These are phyloP conservation scores for Chorisops tibialis DNA, from an alignment of 2,888 invertebrate species.

Conservation along the genomic window DNA sequence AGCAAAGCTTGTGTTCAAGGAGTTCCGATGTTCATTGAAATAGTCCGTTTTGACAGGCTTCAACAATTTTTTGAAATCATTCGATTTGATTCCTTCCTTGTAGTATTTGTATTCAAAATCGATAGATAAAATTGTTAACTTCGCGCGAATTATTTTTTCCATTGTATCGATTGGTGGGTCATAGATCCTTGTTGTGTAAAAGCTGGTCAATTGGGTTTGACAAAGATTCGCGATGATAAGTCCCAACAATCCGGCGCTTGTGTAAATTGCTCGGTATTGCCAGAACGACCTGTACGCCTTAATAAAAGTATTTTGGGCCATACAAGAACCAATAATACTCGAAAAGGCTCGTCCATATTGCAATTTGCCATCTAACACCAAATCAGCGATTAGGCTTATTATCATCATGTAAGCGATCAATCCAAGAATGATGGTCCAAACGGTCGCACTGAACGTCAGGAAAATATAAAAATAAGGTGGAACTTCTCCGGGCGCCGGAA, in stretches of 20 bases:
- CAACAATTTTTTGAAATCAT: background rate
- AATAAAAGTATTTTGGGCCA: background rate
- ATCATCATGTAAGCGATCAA: background rate
- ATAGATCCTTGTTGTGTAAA: constrained; percentile 1
- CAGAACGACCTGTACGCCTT: background rate
- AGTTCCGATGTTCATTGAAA: background rate
- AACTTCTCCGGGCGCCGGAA: constrained; percentile 1
- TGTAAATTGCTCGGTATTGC: background rate
- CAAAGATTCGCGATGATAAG: background rate
- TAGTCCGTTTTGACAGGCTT: background rate
- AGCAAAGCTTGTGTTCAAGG: constrained; percentile 5
- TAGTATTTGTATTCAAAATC: background rate
- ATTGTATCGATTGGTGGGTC: background rate
- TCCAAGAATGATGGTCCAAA: background rate
- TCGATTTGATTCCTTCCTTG: background rate
- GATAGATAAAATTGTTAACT: background rate
- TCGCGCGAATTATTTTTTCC: background rate
- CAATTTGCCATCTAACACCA: background rate
- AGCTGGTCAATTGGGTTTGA: background rate
- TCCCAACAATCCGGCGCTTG: background rate
- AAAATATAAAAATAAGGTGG: constrained; percentile 1
- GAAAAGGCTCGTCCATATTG: background rate
- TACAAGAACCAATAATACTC: background rate
- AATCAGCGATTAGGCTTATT: background rate
- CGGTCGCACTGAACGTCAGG: background rate